A percentile compares a stretch with the other conserved stretches of the same genome.
These are phyloP conservation scores for Gonatopus flavifemur DNA, from an alignment of 1,140 invertebrate genomes.

Conservation along the genomic window DNA sequence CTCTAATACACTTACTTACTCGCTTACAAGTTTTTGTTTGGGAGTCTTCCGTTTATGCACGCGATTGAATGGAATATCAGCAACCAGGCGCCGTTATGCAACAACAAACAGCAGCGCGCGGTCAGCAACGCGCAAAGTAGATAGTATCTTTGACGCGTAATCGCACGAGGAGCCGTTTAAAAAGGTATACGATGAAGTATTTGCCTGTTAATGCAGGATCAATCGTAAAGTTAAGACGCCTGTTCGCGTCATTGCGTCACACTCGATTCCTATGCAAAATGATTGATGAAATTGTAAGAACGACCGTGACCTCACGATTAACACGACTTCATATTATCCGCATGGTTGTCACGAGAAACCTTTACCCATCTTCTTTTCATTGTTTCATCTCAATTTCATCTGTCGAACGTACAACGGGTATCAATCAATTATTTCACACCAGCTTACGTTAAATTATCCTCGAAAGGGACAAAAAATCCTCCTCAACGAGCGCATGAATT, in stretches of 20 bases:
- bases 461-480: too few relatives aligned
- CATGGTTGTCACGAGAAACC: too few relatives aligned
- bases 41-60: not conserved
- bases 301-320: conserved; percentile 20
- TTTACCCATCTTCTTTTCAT: too few relatives aligned
- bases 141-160: conserved; percentile 19
- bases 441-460: not conserved
- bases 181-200: too few relatives aligned
- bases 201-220: too few relatives aligned
- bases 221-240: too few relatives aligned
- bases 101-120: too few relatives aligned
- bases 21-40: too few relatives aligned
- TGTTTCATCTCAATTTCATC: too few relatives aligned
- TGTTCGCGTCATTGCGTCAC: conserved; percentile 4
- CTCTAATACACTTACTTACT: conserved; percentile 6
- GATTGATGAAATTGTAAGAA: conserved; percentile 11
- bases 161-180: conserved; percentile 4
- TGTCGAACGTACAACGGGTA: not conserved
- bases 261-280: too few relatives aligned
- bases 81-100: conserved; percentile 13
- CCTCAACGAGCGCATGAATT: too few relatives aligned
- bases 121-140: not conserved
- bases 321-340: too few relatives aligned
- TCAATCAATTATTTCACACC: not conserved
- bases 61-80: conserved; percentile 15